Conservation (phyloP, 2,888 invertebrate genomes). For the Nemoura dubitans region DNA sequence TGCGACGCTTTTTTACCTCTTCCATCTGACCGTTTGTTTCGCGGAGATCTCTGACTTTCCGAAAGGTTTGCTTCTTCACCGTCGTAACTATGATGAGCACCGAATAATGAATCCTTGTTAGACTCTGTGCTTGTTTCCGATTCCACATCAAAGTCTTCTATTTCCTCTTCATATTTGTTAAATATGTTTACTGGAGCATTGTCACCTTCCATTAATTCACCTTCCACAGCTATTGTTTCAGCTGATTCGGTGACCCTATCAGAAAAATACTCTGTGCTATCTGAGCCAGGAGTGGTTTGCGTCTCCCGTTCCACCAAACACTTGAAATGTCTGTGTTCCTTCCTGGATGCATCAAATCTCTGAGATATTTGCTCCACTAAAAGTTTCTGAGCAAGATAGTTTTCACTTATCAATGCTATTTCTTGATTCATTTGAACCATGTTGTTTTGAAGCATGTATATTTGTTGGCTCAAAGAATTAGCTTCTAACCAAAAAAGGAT, state of each 20-base stretch:
- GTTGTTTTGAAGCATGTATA: neutral
- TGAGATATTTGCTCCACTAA: neutral
- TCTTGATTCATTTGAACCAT: neutral
- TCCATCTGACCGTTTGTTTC: conserved; percentile 41
- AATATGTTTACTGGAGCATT: neutral
- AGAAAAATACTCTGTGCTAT: neutral
- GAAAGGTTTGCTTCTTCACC: neutral
- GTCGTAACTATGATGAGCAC: neutral
- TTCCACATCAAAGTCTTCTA: neutral
- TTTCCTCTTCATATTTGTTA: neutral
- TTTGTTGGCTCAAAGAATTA: neutral
- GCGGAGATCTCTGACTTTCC: neutral
- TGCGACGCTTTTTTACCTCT: conserved; percentile 44
- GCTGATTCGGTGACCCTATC: neutral
- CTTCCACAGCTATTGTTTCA: neutral
- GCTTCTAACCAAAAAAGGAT: neutral
- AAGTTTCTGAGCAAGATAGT: neutral
- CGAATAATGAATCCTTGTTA: neutral
- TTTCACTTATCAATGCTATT: neutral
- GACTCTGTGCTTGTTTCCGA: neutral
- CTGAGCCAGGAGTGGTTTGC: neutral
- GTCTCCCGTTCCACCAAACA: neutral
- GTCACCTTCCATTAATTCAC: neutral
- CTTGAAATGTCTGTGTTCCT: neutral
- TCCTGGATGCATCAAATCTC: neutral